Conservation (phyloP, 2,888 invertebrate species). For the Patella depressa region DNA sequence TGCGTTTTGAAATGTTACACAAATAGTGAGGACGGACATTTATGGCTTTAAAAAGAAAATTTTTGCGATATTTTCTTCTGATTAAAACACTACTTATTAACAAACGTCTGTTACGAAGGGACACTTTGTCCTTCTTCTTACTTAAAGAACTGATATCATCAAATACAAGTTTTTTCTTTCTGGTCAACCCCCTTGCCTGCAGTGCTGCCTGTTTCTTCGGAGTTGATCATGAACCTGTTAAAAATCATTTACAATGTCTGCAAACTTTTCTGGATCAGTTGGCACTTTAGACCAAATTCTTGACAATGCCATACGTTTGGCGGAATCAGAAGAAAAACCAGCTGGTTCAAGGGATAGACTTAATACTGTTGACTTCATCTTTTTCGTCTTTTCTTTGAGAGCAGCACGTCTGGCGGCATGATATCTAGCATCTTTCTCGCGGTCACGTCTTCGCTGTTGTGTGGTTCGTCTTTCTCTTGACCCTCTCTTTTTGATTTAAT, state of each 20-base stretch:
- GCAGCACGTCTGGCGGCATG: not conserved
- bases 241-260: not conserved
- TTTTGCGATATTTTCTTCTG: too few species aligned
- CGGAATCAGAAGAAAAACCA: not conserved
- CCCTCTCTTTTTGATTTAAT: not conserved
- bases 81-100: too few species aligned
- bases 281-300: not conserved
- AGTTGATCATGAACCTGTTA: not conserved
- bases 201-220: not conserved
- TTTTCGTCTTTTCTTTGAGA: not conserved
- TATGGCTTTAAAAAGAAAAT: too few species aligned
- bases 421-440: not conserved
- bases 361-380: not conserved
- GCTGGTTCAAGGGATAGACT: not conserved
- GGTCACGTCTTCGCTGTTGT: not conserved
- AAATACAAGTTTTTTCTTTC: too few species aligned
- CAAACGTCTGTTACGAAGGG: too few species aligned
- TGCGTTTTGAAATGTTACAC: too few species aligned
- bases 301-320: not conserved
- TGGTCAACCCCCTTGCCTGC: not conserved
- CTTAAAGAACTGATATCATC: too few species aligned
- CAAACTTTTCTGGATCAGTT: not conserved
- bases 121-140: too few species aligned
- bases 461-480: not conserved
- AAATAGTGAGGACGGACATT: too few species aligned